A percentile compares a stretch with the other conserved stretches of the same genome.
Evolutionary conservation across 2,797 vertebrate genomes (phyloP).

Genomic region (Microchirus variegatus): DNA sequence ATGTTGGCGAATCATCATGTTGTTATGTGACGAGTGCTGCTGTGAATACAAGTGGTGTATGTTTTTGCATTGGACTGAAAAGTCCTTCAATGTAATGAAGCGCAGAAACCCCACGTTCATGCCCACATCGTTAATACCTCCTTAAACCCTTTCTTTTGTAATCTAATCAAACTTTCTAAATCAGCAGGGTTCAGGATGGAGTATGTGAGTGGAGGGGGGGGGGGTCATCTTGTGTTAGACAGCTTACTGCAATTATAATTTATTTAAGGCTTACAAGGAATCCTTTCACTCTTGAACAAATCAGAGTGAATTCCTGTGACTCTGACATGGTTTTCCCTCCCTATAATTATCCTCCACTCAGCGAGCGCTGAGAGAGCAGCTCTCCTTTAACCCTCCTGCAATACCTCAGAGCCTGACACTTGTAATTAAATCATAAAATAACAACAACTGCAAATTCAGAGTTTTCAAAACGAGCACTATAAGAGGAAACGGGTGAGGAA

Average conservation of each 20-base stretch:
- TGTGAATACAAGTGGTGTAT: conserved; percentile 10
- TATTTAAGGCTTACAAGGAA: conserved; percentile 82
- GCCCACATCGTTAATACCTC: conserved; percentile 19
- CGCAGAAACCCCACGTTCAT: conserved; percentile 4
- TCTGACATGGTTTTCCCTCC: conserved; percentile 72
- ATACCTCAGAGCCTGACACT: conserved; percentile 53
- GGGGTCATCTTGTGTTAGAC: conserved; percentile 68
- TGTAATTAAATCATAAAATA: conserved; percentile 77
- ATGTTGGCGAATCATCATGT: not conserved
- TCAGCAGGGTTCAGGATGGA: conserved; percentile 45
- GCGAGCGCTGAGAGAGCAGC: conserved; percentile 51
- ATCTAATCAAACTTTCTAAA: conserved; percentile 77
- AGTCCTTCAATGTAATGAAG: conserved; percentile 26
- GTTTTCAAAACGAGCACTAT: conserved; percentile 27
- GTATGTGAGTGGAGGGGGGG: not conserved
- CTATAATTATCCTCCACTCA: conserved; percentile 79
- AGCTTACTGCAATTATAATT: conserved; percentile 85
- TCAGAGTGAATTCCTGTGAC: conserved; percentile 75
- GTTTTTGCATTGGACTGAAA: conserved; percentile 3
- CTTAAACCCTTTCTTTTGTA: conserved; percentile 56
- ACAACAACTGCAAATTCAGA: conserved; percentile 62
- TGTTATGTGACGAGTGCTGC: not conserved
- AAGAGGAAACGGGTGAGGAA: conserved; percentile 50
- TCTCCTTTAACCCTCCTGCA: conserved; percentile 49
- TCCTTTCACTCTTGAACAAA: conserved; percentile 82